phyloP scores from a whole-genome alignment of 2,888 invertebrate species.

The Protophormia terraenovae region DNA sequence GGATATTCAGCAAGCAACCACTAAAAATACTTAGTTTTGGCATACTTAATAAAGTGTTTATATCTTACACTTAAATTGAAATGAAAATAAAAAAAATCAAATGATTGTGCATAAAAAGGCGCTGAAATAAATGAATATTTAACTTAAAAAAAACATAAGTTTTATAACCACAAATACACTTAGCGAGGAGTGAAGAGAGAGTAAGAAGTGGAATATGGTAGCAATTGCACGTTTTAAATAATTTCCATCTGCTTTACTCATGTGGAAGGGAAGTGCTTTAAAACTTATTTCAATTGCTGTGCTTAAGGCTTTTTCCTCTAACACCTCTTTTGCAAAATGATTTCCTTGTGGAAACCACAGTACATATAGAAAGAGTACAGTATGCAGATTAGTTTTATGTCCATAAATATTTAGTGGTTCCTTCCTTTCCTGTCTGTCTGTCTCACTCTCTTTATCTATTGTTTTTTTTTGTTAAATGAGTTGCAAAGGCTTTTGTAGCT shows the following conservation, averaged over 20 bases:
- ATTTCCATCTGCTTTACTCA: background rate
- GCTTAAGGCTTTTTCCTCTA: background rate
- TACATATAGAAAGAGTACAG: too few species aligned
- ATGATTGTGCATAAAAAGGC: background rate
- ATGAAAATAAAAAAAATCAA: background rate
- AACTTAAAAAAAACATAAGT: background rate
- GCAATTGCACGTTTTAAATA: too few species aligned
- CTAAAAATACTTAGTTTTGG: background rate
- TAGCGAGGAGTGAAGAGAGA: background rate
- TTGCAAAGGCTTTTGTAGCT: background rate
- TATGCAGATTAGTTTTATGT: constrained; percentile 3
- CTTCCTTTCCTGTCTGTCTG: background rate
- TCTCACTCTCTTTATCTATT: background rate
- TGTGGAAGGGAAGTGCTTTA: too few species aligned
- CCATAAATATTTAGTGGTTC: background rate
- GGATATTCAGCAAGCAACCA: background rate
- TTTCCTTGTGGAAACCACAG: background rate
- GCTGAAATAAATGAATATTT: background rate
- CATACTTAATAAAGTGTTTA: background rate
- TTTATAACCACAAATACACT: background rate
- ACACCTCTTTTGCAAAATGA: background rate
- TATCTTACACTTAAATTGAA: background rate
- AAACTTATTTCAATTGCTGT: background rate
- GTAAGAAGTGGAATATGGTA: background rate
- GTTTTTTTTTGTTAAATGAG: background rate